Evolutionary conservation across 2,888 invertebrate genomes (phyloP), one percentile per base, ranked within the genome.

Genomic region (Choristoneura rosaceana): DNA sequence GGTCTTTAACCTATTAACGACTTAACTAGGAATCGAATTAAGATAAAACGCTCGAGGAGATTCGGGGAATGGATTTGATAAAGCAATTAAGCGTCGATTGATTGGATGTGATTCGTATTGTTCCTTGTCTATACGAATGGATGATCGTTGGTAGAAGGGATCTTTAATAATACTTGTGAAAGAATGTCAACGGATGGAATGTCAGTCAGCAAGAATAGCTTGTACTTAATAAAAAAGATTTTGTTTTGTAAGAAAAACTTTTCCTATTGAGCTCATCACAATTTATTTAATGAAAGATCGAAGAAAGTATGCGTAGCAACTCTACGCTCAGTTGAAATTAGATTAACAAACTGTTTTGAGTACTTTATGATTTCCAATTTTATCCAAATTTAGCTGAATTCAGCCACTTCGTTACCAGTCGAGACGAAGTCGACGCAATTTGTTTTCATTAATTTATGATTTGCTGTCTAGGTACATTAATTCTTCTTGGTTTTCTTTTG

Each of bases 391-490:
- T 45, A 25, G 71, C 62, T 62, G 71, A 67, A 62, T 67, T 71
- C 45, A 61, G 71, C 55, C 66, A 67, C 66, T 67, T 71, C 67
- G 71, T 71, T 67, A 71, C 67, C 65, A 70, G 62, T 60, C 45
- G 71, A 62, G 71, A 71, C 68, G 63, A 59, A 68, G 63, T 68
- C 71, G 68, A 62, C 60, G 62, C 71, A 71, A 71, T 73, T 73
- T 73, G 71, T 73, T 73, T 68, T 50, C 71, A 68, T 73, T 73
- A 73, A 63, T 73, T 73, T 73, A 73, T 73, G 71, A 68, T 73
- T 73, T 63, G 68, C 63, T 68, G 71, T 68, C 71, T 58, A 68
- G 59, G 71, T 63, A 71, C 71, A 73, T 73, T 73, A 73, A 68
- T 73, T 73, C 71, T 63, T 68, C 68, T 73, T 68, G 63, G 63